These are phyloP conservation scores for Atta colombica DNA, from an alignment of 1,140 invertebrate genomes.

Conservation along the genomic window DNA sequence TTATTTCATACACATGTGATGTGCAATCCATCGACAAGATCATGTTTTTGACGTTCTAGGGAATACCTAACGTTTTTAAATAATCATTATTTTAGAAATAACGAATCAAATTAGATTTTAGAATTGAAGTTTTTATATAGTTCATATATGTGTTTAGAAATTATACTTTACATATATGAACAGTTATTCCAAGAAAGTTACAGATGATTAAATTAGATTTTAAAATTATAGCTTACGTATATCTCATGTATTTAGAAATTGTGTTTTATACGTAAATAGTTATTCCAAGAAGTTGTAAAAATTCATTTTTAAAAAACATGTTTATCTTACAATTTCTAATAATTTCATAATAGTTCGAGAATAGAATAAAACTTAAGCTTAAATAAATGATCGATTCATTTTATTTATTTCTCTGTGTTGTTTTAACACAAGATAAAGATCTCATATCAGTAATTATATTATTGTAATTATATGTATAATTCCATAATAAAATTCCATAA, in stretches of 20 bases:
- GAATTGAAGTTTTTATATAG: not conserved
- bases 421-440: too few species aligned
- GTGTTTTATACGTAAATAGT: not conserved
- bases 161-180: not conserved
- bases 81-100: not conserved
- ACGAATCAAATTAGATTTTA: not conserved
- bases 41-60: not conserved
- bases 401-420: not conserved
- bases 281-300: not conserved
- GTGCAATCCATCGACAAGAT: not conserved
- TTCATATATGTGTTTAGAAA: not conserved
- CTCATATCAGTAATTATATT: too few species aligned
- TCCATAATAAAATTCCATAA: too few species aligned
- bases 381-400: not conserved
- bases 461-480: too few species aligned
- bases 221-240: not conserved
- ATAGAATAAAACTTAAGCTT: not conserved
- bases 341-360: not conserved
- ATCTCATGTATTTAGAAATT: not conserved
- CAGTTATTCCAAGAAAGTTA: not conserved
- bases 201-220: not conserved
- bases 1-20: not conserved
- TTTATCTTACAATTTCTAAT: not conserved
- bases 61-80: not conserved
- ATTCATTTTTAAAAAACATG: not conserved